Conservation (phyloP, 2,113 vertebrate species). For the Urocolius indicus region DNA sequence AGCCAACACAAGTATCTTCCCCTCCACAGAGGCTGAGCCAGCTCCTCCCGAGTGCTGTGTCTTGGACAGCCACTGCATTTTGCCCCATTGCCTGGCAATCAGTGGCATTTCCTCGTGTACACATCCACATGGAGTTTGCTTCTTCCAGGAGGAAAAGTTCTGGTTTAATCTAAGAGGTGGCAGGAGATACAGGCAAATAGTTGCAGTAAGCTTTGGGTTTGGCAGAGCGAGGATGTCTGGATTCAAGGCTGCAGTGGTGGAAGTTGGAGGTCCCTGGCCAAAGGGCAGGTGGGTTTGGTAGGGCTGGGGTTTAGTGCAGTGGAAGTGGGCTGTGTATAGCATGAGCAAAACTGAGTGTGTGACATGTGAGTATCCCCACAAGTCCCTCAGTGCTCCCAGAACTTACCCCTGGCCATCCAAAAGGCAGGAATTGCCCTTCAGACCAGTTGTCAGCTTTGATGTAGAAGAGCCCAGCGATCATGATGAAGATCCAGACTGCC, state of each 20-base stretch:
- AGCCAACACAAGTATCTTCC: conserved; percentile 55
- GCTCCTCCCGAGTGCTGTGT: neutral
- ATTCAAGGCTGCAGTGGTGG: neutral
- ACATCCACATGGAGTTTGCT: neutral
- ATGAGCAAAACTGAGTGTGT: neutral
- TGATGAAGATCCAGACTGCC: conserved; percentile 93
- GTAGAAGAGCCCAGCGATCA: conserved; percentile 93
- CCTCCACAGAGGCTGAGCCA: neutral
- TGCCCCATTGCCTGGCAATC: neutral
- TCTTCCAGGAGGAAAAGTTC: neutral
- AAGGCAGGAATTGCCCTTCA: conserved; percentile 89
- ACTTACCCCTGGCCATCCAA: conserved; percentile 98
- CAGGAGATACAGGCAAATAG: neutral
- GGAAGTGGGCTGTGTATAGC: neutral
- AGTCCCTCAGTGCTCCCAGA: accelerated
- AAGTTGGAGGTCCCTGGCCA: neutral
- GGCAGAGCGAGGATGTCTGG: accelerated
- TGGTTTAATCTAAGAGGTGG: neutral
- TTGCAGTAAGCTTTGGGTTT: accelerated
- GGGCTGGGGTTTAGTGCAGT: too few relatives aligned
- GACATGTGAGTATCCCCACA: neutral
- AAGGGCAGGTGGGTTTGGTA: neutral
- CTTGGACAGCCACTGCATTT: neutral
- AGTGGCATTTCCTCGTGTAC: neutral
- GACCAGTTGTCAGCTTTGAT: conserved; percentile 90